Base-by-base conservation (phyloP, 2,888 invertebrate species). In the Drosophila silvestris region DNA sequence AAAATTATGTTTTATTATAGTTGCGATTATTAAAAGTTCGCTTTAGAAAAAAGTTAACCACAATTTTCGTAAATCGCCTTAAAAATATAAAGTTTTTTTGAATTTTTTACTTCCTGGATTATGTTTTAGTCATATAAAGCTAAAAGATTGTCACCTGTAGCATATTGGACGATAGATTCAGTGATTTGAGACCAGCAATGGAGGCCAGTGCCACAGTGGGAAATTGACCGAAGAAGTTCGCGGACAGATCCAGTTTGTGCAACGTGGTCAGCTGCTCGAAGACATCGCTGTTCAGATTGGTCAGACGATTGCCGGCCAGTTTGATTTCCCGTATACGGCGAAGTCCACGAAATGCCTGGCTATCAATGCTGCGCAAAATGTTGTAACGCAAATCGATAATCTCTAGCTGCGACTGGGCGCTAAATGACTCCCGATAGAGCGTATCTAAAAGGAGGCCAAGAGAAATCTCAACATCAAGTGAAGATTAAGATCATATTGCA, bases 111-210 rank as follows among this genome's bases (percentile, higher is more conserved):
- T 35, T 14, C 14, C 19, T 39, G 19, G 9, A 33, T 22, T 16
- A 16, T 16, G 9, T 16, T 14, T 16, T n/a, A 12, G 41, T n/a
- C 10, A 10, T 10, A n/a, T n/a, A n/a, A 57, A n/a, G n/a, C 9
- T 4, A 22, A 26, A 76, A 41, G 41, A 41, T n/a, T n/a, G 94
- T 94, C 93, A 97, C 97, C 94, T 96, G 96, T 72, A 98, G 96
- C 94, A 97, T 95, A 94, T 98, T 98, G 77, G 97, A 96, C 19
- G 97, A 97, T 44, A 98, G 94, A 93, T 97, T 97, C 74, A 98
- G 94, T 76, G 96, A 95, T 91, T 95, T 96, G 30, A 98, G 93
- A 65, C 95, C 95, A 30, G 94, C 93, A 82, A 98, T 95, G 35
- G 96, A 94, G 90, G 96, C 96, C 53, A 98, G 92, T 0, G 97